Percentiles rank a stretch among this genome's conserved stretches.
These are phyloP conservation scores for Leucosticte australis DNA, from an alignment of 2,113 vertebrate genomes.

Conservation along the genomic window DNA sequence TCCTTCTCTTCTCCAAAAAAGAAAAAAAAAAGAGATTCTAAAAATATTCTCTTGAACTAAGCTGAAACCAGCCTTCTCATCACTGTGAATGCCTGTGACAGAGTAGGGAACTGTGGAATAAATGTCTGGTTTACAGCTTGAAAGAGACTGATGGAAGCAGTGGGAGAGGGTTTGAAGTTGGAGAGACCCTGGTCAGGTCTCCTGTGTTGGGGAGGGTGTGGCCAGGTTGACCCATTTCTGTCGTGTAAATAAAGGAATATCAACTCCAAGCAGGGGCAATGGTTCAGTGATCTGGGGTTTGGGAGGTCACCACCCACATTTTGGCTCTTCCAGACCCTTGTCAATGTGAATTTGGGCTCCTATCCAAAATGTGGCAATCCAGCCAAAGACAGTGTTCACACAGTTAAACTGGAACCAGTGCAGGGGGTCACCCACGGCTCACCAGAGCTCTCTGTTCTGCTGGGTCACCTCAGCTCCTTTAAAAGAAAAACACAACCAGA, in stretches of 20 bases:
- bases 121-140: background rate
- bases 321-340: background rate
- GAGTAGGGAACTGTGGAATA: background rate
- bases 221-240: background rate
- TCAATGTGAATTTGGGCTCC: background rate
- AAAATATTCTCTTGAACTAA: background rate
- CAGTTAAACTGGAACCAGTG: accelerated
- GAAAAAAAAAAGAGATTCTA: background rate
- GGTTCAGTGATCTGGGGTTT: background rate
- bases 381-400: background rate
- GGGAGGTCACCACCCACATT: background rate
- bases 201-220: background rate
- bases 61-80: background rate
- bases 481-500: background rate
- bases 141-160: background rate
- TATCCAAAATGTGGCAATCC: background rate
- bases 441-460: background rate
- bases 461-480: background rate
- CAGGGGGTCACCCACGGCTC: background rate
- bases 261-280: background rate
- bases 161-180: background rate
- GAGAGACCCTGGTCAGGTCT: background rate
- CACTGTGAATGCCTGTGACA: background rate
- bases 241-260: background rate
- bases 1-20: background rate